These are phyloP conservation scores for Parthenolecanium corni DNA, from an alignment of 2,888 invertebrate species.

Conservation along the genomic window DNA sequence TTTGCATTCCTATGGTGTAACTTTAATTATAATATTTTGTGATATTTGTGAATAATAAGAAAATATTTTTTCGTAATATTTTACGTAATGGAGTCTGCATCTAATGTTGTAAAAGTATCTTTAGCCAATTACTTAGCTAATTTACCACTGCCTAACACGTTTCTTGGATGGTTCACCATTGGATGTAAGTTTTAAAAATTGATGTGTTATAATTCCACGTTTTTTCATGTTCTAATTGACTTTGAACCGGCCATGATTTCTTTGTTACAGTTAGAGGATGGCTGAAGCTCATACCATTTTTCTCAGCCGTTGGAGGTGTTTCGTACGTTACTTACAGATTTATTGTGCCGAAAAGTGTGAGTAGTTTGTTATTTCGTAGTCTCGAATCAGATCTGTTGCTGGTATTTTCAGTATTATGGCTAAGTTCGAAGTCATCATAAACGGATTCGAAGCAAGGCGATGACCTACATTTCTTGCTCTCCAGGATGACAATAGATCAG, in stretches of 20 bases:
- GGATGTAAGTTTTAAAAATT: constrained; percentile 51
- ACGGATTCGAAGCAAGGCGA: no score
- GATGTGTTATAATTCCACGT: neutral
- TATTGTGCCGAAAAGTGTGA: constrained; percentile 51
- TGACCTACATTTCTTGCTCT: no score
- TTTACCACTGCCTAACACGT: constrained; percentile 70
- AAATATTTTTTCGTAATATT: no score
- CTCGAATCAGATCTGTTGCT: neutral
- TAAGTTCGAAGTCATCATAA: neutral
- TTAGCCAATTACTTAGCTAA: constrained; percentile 72
- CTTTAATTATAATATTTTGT: no score
- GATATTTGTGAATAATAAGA: no score
- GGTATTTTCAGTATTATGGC: neutral
- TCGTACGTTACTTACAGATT: constrained; percentile 69
- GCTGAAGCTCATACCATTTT: constrained; percentile 68
- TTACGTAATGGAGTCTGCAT: constrained; percentile 69
- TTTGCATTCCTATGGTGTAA: no score
- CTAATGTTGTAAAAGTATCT: constrained; percentile 62
- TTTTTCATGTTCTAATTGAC: constrained; percentile 20
- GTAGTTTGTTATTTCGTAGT: constrained; percentile 35
- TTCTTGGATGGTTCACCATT: constrained; percentile 76
- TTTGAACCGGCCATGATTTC: constrained; percentile 27
- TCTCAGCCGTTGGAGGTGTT: constrained; percentile 62
- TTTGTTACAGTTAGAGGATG: constrained; percentile 65
- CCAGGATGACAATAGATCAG: no score